Evolutionary conservation across 2,797 vertebrate genomes (phyloP).

Genomic region (Enteromius afrohamiltoni): DNA sequence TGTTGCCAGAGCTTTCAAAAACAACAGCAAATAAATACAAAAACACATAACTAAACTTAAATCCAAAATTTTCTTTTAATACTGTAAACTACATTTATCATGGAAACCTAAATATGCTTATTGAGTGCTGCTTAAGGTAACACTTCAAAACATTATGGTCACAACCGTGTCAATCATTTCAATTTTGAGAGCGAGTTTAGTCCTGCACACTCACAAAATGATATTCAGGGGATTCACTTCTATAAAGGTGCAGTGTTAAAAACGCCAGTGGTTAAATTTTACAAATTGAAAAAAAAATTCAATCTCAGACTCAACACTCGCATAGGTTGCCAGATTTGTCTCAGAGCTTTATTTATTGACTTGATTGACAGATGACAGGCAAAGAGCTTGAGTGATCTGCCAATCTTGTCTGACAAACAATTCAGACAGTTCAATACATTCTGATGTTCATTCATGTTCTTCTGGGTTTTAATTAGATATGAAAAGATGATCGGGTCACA

Average conservation of each 20-base stretch:
- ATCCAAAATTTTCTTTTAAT: too few species aligned
- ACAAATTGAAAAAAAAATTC: too few species aligned
- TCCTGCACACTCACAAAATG: neutral
- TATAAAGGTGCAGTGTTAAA: neutral
- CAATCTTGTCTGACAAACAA: neutral
- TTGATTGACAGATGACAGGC: too few species aligned
- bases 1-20: neutral
- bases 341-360: too few species aligned
- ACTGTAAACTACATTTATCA: too few species aligned
- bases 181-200: neutral
- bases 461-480: neutral
- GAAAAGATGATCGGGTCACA: too few species aligned
- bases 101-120: too few species aligned
- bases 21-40: neutral
- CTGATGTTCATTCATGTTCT: neutral
- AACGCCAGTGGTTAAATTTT: neutral
- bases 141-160: neutral
- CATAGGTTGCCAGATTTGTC: neutral
- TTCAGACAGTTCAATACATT: neutral
- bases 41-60: neutral
- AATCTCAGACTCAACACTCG: neutral
- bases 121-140: neutral
- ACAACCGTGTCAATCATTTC: neutral
- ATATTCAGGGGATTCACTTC: neutral
- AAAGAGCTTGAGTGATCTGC: neutral